Percentiles rank a stretch among this genome's conserved stretches.
These are phyloP conservation scores for Hyperoplus immaculatus DNA, from an alignment of 2,797 vertebrate genomes.

Conservation along the genomic window DNA sequence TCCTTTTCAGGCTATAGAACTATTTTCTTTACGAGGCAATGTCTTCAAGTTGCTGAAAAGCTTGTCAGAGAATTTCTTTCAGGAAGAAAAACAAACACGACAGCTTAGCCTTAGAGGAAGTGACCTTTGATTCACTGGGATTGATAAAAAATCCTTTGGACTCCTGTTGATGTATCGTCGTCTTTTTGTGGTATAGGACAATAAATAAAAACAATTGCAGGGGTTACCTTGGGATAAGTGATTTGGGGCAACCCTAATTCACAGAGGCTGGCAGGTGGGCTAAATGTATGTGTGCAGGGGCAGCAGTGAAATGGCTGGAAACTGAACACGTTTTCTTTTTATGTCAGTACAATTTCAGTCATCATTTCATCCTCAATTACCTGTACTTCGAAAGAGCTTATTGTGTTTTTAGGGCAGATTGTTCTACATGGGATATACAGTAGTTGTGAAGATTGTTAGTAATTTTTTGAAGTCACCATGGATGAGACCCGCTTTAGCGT, in stretches of 20 bases:
- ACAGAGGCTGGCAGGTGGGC: conserved; percentile 10
- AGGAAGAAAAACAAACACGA: conserved; percentile 28
- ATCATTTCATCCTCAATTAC: neutral
- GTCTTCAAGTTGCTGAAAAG: neutral
- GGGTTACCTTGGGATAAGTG: conserved; percentile 42
- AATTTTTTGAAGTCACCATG: neutral
- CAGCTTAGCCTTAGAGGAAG: conserved; percentile 26
- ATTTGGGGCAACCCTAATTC: conserved; percentile 37
- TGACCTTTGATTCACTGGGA: conserved; percentile 35
- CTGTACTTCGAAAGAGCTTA: neutral
- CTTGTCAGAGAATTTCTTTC: conserved; percentile 14
- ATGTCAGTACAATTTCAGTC: conserved; percentile 6
- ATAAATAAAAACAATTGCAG: conserved; percentile 47
- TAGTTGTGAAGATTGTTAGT: no score
- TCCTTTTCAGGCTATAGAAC: neutral
- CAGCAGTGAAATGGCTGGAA: neutral
- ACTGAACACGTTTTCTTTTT: neutral
- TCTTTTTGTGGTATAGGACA: conserved; percentile 42
- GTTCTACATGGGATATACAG: no score
- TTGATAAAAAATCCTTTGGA: conserved; percentile 52
- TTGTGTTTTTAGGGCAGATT: neutral
- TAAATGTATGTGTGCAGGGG: neutral
- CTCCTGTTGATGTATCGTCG: conserved; percentile 46
- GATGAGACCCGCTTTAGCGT: no score
- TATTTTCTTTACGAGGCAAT: neutral